Percentiles rank a stretch among this genome's conserved stretches.
These are phyloP conservation scores for Chaetorhynchus papuensis DNA, from an alignment of 2,113 vertebrate genomes.

Conservation along the genomic window DNA sequence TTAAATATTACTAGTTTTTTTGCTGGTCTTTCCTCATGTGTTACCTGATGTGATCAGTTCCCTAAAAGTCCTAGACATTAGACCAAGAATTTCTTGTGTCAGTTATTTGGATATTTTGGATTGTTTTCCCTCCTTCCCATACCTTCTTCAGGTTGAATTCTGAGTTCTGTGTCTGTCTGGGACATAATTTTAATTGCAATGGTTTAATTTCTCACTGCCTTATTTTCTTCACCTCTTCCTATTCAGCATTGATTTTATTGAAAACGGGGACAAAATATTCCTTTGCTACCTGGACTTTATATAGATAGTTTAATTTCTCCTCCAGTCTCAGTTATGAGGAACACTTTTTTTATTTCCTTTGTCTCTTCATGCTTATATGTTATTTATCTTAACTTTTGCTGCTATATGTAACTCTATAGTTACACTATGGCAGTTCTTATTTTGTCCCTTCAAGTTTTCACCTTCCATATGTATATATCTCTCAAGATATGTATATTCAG, in stretches of 20 bases:
- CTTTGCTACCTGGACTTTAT: not conserved
- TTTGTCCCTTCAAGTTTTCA: not conserved
- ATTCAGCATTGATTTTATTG: not conserved
- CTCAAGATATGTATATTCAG: not conserved
- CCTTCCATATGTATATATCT: not conserved
- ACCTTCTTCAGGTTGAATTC: not conserved
- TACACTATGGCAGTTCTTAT: not conserved
- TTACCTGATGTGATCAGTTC: not conserved
- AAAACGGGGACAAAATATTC: not conserved
- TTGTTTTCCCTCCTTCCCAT: not conserved
- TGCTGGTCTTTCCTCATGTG: not conserved
- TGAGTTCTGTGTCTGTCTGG: not conserved
- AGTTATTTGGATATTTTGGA: not conserved
- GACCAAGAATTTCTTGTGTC: not conserved
- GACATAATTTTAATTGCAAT: not conserved
- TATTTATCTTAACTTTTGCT: not conserved
- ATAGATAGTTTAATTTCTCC: not conserved
- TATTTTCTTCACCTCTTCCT: not conserved
- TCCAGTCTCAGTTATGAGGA: not conserved
- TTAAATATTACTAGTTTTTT: not conserved
- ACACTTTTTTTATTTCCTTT: not conserved
- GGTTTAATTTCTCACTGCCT: not conserved
- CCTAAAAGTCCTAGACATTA: not conserved
- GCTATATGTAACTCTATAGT: not conserved
- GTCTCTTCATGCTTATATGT: not conserved